These are phyloP conservation scores for Hypsibius dujardini DNA, from an alignment of 1,140 invertebrate species.

Conservation along the genomic window DNA sequence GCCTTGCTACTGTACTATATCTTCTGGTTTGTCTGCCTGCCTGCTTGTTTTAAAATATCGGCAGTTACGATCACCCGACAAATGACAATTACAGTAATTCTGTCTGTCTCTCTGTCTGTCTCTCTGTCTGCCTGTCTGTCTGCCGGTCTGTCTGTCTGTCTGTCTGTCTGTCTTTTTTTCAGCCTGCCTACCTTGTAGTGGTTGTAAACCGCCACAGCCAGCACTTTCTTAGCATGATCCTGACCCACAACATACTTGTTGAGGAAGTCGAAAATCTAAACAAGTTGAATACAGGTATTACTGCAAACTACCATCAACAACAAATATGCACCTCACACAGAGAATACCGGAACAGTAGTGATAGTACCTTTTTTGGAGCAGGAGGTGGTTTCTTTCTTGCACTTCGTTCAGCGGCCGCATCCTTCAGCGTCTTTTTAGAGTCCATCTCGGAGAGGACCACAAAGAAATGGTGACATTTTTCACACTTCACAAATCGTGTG, in stretches of 20 bases:
- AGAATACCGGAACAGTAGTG: too few relatives aligned
- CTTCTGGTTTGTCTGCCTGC: too few relatives aligned
- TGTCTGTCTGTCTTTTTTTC: conserved; percentile 24
- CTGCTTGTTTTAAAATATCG: too few relatives aligned
- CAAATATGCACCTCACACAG: too few relatives aligned
- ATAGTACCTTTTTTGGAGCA: conserved; percentile 64
- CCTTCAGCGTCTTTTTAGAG: conserved; percentile 55
- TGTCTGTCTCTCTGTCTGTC: too few relatives aligned
- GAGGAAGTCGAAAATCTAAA: conserved; percentile 81
- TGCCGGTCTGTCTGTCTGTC: conserved; percentile 19
- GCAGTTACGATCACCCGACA: too few relatives aligned
- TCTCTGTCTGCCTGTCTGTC: too few relatives aligned
- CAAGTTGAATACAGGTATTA: too few relatives aligned
- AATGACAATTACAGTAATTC: too few relatives aligned
- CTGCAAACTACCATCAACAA: too few relatives aligned
- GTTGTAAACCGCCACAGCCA: conserved; percentile 94
- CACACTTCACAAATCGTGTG: conserved; percentile 87
- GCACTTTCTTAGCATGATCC: conserved; percentile 91
- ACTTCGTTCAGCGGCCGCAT: conserved; percentile 34
- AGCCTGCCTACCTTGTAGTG: conserved; percentile 86
- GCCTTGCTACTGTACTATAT: too few relatives aligned
- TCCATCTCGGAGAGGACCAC: conserved; percentile 84
- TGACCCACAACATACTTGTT: conserved; percentile 97
- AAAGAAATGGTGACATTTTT: conserved; percentile 93
- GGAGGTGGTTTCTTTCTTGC: conserved; percentile 47